Base-by-base conservation (phyloP, 2,113 vertebrate genomes). In the Equus przewalskii region DNA sequence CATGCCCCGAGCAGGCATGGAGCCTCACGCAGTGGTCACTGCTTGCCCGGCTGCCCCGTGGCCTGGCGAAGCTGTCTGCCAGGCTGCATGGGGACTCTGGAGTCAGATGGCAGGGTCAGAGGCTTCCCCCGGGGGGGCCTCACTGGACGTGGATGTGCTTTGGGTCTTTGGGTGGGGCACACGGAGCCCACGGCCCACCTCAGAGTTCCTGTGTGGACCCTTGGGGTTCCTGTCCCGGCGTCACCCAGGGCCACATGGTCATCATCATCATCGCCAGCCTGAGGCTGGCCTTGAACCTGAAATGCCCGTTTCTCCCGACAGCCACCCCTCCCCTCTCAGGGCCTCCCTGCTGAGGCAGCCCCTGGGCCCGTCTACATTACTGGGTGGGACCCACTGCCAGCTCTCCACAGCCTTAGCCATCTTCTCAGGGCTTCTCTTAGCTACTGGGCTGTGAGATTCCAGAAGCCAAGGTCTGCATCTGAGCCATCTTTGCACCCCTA, bases 311-410 rank as follows among this genome's bases (percentile, higher is more conserved):
- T 46, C 22, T 46, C 67, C 56, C 24, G 16, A 1, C 49, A 1
- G 3, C 3, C 2, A 44, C 26, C n/a, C 64, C 4, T 21, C 76
- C n/a, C 26, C 4, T 14, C n/a, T 24, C 26, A 67, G 36, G 44
- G 36, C 8, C 72, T 46, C 51, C 21, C 36, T 5, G 0, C 56
- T 16, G 1, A 62, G 22, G 54, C 0, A 3, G 30, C 67, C 28
- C 15, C 22, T 3, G 18, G 28, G 18, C 15, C 73, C 6, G 5
- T 6, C 7, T 8, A 7, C 8, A 6, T 12, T 0, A 6, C 46
- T 22, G 11, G 72, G 15, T 33, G 0, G 22, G 19, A n/a, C 1
- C 18, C 22, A 5, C 19, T 26, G 8, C 33, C 67, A 26, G 49
- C 13, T 18, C 28, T 10, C 6, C 5, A 41, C 0, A 22, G 62